phyloP scores from a whole-genome alignment of 2,113 vertebrate genomes.

The Neopipo cinnamomea region DNA sequence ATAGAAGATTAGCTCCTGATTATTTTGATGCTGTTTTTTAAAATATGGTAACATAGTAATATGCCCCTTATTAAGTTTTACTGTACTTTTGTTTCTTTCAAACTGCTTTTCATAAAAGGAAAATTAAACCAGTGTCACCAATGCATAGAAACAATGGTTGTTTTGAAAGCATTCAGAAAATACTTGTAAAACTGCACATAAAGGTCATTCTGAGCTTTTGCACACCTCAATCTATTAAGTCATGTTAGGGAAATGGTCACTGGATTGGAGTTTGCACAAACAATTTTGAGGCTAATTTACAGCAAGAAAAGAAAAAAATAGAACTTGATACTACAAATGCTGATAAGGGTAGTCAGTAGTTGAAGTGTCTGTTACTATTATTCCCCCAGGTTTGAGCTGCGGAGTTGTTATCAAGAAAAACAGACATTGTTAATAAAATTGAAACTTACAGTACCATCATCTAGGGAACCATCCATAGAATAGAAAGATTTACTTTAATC shows the following conservation, averaged over 20 bases:
- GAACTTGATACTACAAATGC: not conserved
- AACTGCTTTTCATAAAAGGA: not conserved
- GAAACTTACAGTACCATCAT: slow-evolving; percentile 30
- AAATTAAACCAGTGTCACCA: not conserved
- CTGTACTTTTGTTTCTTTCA: not conserved
- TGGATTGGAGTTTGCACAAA: not conserved
- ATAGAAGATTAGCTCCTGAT: not conserved
- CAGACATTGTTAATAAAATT: slow-evolving; percentile 54
- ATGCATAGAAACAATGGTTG: not conserved
- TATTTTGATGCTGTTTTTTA: not conserved
- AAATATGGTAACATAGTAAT: not conserved
- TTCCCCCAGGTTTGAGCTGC: not conserved
- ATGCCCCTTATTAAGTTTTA: not conserved
- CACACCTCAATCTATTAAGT: not conserved
- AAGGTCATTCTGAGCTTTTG: not conserved
- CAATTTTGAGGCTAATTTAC: not conserved
- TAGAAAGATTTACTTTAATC: slow-evolving; percentile 41
- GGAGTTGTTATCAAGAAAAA: slow-evolving; percentile 42
- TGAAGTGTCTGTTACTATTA: slow-evolving; percentile 41
- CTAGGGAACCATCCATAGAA: slow-evolving; percentile 29
- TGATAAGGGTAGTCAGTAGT: slow-evolving; percentile 10
- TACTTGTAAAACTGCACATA: not conserved
- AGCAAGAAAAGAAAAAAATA: not conserved
- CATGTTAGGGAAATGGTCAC: not conserved
- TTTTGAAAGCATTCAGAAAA: not conserved